phyloP scores from a whole-genome alignment of 2,113 vertebrate genomes.

The Corvus moneduloides region DNA sequence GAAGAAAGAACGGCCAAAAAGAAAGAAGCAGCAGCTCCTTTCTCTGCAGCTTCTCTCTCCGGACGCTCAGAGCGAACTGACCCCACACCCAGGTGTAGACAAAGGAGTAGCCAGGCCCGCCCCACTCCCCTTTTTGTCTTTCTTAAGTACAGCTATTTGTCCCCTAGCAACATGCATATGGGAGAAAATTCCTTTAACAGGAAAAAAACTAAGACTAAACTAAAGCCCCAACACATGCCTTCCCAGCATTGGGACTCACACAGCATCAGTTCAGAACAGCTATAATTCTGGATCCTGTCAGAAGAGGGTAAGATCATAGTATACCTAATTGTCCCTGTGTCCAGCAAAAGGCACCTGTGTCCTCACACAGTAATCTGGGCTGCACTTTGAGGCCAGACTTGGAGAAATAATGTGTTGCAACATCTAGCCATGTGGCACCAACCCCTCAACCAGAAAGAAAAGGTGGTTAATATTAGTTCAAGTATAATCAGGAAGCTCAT shows the following conservation, averaged over 20 bases:
- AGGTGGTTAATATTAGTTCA: not conserved
- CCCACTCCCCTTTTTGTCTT: too few relatives aligned
- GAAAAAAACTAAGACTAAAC: too few relatives aligned
- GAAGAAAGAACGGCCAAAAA: too few relatives aligned
- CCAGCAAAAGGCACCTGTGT: not conserved
- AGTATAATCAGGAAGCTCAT: not conserved
- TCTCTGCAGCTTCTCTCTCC: too few relatives aligned
- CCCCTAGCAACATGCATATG: too few relatives aligned
- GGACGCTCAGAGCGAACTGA: too few relatives aligned
- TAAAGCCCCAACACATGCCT: too few relatives aligned
- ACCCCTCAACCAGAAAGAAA: not conserved
- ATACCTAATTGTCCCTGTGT: not conserved
- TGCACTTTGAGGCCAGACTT: not conserved
- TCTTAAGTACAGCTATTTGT: too few relatives aligned
- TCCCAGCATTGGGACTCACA: fast-evolving
- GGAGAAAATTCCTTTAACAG: too few relatives aligned
- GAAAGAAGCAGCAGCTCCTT: too few relatives aligned
- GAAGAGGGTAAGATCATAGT: not conserved
- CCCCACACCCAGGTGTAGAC: too few relatives aligned
- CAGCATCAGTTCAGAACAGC: not conserved
- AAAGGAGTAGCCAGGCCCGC: too few relatives aligned
- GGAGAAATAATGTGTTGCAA: not conserved
- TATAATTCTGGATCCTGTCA: not conserved
- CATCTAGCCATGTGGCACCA: not conserved
- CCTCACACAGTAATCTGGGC: not conserved